Evolutionary conservation across 2,888 invertebrate genomes (phyloP), one percentile per base, ranked within the genome.

Genomic region (Asteroscopus sphinx): DNA sequence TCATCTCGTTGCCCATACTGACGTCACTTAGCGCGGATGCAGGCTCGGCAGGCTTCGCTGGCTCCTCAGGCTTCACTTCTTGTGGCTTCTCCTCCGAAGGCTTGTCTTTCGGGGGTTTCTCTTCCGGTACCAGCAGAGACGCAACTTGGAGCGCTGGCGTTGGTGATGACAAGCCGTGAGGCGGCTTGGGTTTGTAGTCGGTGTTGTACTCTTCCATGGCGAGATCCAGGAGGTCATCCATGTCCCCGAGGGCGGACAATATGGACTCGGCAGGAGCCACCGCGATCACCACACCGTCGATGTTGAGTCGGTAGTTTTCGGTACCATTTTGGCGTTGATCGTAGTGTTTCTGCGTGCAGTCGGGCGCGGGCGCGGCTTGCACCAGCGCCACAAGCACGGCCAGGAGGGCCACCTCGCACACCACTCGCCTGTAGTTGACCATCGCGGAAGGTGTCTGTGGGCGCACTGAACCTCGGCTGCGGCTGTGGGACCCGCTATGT

Each of bases 291-390:
- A 97, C 92, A 11, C 96, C 96, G 75, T 96, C 96, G 45, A 97
- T 93, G 80, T 95, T 96, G 8, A 97, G 88, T 13, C 96, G 94
- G 68, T 96, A 95, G 90, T 97, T 97, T 76, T 97, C 97, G 0
- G 95, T 93, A 1, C 97, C 97, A 81, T 97, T 97, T 83, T 97
- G 97, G 6, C 97, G 90, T 81, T 97, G 97, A 86, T 97, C 97
- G 83, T 95, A 96, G 66, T 76, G 71, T 39, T 51, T 73, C 30
- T 52, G 65, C 3, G 55, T 26, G 46, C 73, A 76, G 59, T 87
- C 85, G n/a, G 82, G 77, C 2, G 82, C 73, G 2, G 89, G 83
- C 0, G 92, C 90, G 0, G 86, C 82, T 1, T 74, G 59, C 1
- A 68, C 76, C 3, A 76, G 52, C 2, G 77, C 70, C 39, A 81